Conservation (phyloP, 2,797 vertebrate species). For the Poeciliopsis gracilis region DNA sequence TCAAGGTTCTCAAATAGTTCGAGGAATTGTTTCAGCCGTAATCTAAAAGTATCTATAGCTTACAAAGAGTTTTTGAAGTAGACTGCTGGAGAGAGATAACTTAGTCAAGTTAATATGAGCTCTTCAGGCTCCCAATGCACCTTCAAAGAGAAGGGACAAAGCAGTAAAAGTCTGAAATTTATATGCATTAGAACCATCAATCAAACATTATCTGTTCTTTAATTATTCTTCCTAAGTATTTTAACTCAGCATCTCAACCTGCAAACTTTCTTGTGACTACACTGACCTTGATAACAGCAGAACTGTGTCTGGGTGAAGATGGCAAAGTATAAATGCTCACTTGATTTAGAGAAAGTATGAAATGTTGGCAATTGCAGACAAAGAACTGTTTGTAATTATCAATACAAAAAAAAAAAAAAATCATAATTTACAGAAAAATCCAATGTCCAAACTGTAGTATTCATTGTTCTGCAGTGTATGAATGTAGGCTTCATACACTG, state of each 20-base stretch:
- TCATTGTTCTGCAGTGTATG: neutral
- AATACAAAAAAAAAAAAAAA: neutral
- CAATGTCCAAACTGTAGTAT: neutral
- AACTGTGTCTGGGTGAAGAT: neutral
- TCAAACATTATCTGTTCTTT: neutral
- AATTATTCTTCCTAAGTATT: neutral
- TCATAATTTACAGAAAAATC: neutral
- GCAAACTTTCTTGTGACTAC: neutral
- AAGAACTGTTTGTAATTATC: neutral
- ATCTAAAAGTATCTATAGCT: neutral
- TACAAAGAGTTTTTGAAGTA: neutral
- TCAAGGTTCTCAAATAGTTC: too few species aligned
- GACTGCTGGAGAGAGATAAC: neutral
- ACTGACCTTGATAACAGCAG: neutral
- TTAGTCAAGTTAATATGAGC: neutral
- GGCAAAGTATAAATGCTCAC: neutral
- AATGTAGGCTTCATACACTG: slow-evolving; percentile 14
- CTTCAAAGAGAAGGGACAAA: neutral
- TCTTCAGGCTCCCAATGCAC: neutral
- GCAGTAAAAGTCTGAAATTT: neutral
- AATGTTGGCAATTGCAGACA: neutral
- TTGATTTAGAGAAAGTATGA: neutral
- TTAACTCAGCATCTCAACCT: neutral
- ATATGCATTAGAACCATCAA: neutral
- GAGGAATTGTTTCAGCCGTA: too few species aligned